Conservation (phyloP, 2,797 vertebrate genomes). For the Typhlichthys eigenmanni region DNA sequence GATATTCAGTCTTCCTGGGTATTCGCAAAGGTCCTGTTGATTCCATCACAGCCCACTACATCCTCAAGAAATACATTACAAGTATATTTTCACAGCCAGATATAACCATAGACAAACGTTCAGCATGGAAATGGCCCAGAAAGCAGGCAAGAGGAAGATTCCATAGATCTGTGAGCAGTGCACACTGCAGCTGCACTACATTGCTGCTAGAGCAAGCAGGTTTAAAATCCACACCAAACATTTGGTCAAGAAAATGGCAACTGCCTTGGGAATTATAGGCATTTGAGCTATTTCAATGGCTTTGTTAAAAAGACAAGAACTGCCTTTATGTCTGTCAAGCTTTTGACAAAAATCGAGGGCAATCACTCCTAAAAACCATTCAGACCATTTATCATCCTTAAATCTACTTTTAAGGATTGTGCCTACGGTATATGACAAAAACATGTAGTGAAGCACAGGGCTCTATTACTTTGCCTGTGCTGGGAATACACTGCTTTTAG, state of each 20-base stretch:
- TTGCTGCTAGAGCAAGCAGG: too few relatives aligned
- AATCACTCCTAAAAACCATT: slow-evolving; percentile 13
- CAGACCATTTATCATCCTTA: too few relatives aligned
- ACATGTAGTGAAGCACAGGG: not conserved
- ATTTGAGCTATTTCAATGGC: not conserved
- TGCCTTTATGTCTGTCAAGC: slow-evolving; percentile 6
- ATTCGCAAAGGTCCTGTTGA: slow-evolving; percentile 50
- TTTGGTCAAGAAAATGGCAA: not conserved
- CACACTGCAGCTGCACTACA: too few relatives aligned
- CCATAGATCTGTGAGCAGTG: slow-evolving; percentile 22
- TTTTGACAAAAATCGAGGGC: slow-evolving; percentile 15
- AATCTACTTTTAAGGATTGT: too few relatives aligned
- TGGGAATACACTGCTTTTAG: slow-evolving; percentile 1
- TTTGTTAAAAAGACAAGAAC: slow-evolving; percentile 10
- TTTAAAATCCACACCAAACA: not conserved
- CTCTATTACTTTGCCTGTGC: not conserved
- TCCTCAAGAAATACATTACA: slow-evolving; percentile 28
- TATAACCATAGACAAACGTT: slow-evolving; percentile 63
- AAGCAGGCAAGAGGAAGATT: slow-evolving; percentile 27
- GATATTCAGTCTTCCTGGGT: slow-evolving; percentile 12
- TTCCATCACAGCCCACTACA: slow-evolving; percentile 38
- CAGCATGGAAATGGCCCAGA: slow-evolving; percentile 49
- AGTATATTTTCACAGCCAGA: slow-evolving; percentile 55
- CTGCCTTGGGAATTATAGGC: too few relatives aligned
- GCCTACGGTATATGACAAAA: too few relatives aligned